Conservation (phyloP, 1,140 invertebrate genomes). For the Drosophila funebris region DNA sequence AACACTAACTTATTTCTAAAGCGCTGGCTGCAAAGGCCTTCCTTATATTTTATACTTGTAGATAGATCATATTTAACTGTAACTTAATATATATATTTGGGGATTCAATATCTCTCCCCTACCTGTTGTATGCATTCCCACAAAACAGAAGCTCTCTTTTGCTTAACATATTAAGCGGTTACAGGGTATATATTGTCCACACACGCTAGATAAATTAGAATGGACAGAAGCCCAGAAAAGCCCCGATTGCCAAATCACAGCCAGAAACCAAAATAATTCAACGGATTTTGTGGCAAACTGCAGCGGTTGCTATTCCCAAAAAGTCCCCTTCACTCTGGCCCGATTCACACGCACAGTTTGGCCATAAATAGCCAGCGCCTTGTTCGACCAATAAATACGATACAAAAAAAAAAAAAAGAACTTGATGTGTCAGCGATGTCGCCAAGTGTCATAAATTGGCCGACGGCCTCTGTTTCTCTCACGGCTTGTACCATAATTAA, state of each 20-base stretch:
- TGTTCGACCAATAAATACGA: conserved; percentile 71
- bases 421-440: conserved; percentile 50
- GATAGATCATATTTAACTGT: too few relatives aligned
- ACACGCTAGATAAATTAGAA: conserved; percentile 55
- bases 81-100: too few relatives aligned
- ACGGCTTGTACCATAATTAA: conserved; percentile 56
- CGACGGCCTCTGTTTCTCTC: background rate
- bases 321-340: background rate
- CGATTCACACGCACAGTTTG: conserved; percentile 6
- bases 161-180: background rate
- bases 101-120: too few relatives aligned
- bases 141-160: background rate
- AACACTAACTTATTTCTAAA: too few relatives aligned
- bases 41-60: too few relatives aligned
- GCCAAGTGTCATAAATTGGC: conserved; percentile 71
- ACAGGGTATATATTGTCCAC: conserved; percentile 6
- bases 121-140: background rate
- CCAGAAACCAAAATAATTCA: conserved; percentile 75
- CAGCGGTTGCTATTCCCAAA: conserved; percentile 26
- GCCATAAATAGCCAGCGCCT: conserved; percentile 73
- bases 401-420: background rate
- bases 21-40: too few relatives aligned
- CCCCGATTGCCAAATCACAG: conserved; percentile 41
- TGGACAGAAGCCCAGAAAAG: conserved; percentile 9
- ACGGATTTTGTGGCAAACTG: conserved; percentile 64